Evolutionary conservation across 2,113 vertebrate genomes (phyloP), one percentile per base, ranked within the genome.

Genomic region (Pandion haliaetus): DNA sequence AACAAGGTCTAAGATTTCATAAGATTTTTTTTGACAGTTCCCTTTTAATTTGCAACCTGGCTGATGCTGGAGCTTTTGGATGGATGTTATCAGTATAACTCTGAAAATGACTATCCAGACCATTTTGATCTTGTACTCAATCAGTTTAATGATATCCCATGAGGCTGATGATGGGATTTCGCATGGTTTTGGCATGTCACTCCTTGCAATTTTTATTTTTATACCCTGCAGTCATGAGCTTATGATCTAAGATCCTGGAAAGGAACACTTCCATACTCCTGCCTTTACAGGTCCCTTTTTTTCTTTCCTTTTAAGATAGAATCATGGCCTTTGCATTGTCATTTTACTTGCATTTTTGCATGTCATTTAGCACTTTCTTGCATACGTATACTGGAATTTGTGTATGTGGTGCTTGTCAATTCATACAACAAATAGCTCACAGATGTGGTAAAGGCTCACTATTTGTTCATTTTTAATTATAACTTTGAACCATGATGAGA

Each of bases 141-240:
- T 78, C 57, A 71, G 44, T 88, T 82, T 95, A 88, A 92, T 82
- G 67, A 79, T 84, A 78, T 96, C 59, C 82, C 80, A 65, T 36
- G 86, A 90, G 90, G 36, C n/a, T 72, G 49, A 57, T 72, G 40
- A 34, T 71, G 21, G 34, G 55, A 81, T 91, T 82, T 95, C 24
- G 74, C 88, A 52, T 32, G 10, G 50, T 61, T 69, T 42, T 59
- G 57, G 25, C n/a, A 67, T 71, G 57, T 81, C 28, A 38, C 5
- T 78, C 32, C 25, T 52, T 61, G 57, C 31, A 59, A 15, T 91
- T 92, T 89, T 94, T 47, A 87, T 65, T 82, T 93, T 89, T 84
- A 36, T 95, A 79, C 19, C 36, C 49, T 79, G 36, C 24, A 95
- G 61, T 67, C 65, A 79, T n/a, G 5, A 66, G 36, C 28, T 67